Evolutionary conservation across 92 coral and sea anemone genomes (phyloP).

Genomic region (Epizoanthus stellaris): DNA sequence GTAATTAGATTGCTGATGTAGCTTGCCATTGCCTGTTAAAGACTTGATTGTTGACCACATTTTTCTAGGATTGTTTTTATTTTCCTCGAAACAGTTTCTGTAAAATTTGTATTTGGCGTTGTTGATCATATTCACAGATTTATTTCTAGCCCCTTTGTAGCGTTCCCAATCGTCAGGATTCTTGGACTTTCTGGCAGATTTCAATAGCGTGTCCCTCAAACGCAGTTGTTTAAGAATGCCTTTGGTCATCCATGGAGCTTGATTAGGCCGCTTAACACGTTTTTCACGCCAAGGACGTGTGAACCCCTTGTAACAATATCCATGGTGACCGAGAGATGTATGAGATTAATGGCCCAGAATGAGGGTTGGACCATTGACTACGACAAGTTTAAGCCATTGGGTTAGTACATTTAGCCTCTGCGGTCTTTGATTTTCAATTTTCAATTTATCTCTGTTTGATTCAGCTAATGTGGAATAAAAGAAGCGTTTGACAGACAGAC

Average conservation of each 20-base stretch:
- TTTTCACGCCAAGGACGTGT: constrained; percentile 87
- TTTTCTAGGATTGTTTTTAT: constrained; percentile 36
- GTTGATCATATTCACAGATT: constrained; percentile 33
- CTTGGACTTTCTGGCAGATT: constrained; percentile 33
- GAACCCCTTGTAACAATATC: constrained; percentile 65
- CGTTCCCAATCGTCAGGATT: constrained; percentile 21
- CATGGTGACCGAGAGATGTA: constrained; percentile 61
- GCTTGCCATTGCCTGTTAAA: constrained; percentile 21
- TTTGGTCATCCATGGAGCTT: constrained; percentile 83
- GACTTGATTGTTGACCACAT: constrained; percentile 59
- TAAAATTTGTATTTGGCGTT: constrained; percentile 43
- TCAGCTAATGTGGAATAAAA: too few relatives aligned
- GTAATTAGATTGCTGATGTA: not conserved
- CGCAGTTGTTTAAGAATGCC: constrained; percentile 44
- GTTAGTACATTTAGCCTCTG: not conserved
- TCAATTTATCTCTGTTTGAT: too few relatives aligned
- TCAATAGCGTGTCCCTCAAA: constrained; percentile 28
- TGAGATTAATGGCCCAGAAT: constrained; percentile 58
- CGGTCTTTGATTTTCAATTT: too few relatives aligned
- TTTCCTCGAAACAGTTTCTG: constrained; percentile 38
- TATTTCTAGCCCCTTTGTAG: constrained; percentile 45
- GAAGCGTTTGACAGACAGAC: too few relatives aligned
- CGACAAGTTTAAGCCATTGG: constrained; percentile 52
- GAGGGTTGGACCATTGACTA: constrained; percentile 69
- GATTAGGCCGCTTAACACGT: constrained; percentile 56